Conservation (phyloP, 2,797 vertebrate species). For the Gila robusta region DNA sequence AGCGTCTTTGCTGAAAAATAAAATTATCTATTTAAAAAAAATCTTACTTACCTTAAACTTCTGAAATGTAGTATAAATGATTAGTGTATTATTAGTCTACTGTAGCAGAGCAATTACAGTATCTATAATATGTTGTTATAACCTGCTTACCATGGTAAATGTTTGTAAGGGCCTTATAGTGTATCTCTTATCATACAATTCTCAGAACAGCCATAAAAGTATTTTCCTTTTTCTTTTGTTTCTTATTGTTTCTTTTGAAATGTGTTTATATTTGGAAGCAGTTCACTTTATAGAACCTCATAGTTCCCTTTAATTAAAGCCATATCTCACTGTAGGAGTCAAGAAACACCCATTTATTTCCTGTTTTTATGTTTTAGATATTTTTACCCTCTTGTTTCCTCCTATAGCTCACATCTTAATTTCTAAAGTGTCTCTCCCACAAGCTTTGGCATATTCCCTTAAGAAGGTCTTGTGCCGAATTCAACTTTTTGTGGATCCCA, state of each 20-base stretch:
- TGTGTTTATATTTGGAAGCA: background rate
- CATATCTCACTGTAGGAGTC: slow-evolving; percentile 64
- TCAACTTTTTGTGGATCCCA: slow-evolving; percentile 9
- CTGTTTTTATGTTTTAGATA: background rate
- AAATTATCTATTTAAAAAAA: too few species aligned
- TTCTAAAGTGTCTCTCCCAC: slow-evolving; percentile 67
- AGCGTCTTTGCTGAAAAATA: too few species aligned
- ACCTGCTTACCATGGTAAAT: background rate
- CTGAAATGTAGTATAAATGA: background rate
- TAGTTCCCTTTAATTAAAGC: slow-evolving; percentile 74
- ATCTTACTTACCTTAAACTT: background rate
- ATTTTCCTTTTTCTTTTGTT: background rate
- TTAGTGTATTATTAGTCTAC: background rate
- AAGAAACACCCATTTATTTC: slow-evolving; percentile 59
- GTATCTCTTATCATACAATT: background rate
- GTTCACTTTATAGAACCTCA: background rate
- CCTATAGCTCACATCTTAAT: slow-evolving; percentile 64
- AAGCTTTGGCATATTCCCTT: slow-evolving; percentile 57
- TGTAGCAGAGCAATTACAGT: background rate
- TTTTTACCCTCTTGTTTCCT: slow-evolving; percentile 51
- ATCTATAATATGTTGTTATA: background rate
- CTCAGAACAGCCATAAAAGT: background rate
- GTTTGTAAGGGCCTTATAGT: background rate
- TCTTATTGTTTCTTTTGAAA: background rate
- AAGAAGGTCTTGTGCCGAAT: slow-evolving; percentile 22